These are phyloP conservation scores for Myotis planiceps DNA, from an alignment of 2,797 vertebrate species.

Conservation along the genomic window DNA sequence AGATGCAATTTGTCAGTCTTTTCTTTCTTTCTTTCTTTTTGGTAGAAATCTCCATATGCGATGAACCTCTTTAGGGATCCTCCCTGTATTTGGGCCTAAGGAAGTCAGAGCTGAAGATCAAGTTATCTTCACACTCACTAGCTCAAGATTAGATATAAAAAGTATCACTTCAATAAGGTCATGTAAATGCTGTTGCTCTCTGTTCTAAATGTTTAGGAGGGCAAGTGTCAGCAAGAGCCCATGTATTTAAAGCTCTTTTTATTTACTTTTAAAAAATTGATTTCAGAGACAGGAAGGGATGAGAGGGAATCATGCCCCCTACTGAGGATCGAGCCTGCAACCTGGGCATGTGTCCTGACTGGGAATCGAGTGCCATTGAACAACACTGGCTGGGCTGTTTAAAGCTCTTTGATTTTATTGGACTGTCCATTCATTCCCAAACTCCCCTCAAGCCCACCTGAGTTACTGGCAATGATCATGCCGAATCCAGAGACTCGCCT, in stretches of 20 bases:
- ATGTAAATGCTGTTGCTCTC: neutral
- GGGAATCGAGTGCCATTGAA: too few species aligned
- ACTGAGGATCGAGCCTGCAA: too few species aligned
- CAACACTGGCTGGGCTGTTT: neutral
- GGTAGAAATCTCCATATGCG: neutral
- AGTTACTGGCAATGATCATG: neutral
- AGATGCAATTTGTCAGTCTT: neutral
- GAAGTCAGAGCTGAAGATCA: constrained; percentile 26
- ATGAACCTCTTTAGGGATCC: neutral
- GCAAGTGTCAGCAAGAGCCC: neutral
- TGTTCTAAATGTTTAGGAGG: neutral
- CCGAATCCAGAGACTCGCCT: neutral
- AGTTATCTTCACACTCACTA: neutral
- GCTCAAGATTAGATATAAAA: neutral
- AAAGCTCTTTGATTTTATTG: neutral
- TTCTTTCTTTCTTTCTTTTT: neutral
- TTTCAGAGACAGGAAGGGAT: too few species aligned
- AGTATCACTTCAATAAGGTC: neutral
- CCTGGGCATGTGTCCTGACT: too few species aligned
- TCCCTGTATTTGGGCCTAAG: neutral
- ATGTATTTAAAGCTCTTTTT: neutral
- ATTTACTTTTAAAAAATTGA: too few species aligned
- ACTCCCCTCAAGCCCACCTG: accelerated
- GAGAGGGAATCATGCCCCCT: too few species aligned
- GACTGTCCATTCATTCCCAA: neutral